Evolutionary conservation across 2,888 invertebrate genomes (phyloP).

Genomic region (Machimus rusticus): DNA sequence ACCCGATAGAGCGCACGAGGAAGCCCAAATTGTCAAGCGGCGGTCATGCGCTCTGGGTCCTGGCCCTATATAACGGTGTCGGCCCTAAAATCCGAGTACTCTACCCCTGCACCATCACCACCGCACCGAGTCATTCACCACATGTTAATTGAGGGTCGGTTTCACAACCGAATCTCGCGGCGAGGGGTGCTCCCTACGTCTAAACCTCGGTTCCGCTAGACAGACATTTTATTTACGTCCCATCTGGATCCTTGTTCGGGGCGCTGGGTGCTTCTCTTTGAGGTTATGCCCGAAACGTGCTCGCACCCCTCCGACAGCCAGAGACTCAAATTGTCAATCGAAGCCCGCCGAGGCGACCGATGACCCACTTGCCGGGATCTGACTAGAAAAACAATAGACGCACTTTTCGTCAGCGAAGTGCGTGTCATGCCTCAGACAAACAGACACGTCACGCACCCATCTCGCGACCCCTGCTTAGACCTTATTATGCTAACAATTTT

Average conservation of each 20-base stretch:
- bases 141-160: conserved; percentile 36
- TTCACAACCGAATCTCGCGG: conserved; percentile 8
- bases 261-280: background rate
- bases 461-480: no score
- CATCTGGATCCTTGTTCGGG: conserved; percentile 14
- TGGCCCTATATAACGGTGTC: background rate
- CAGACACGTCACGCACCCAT: background rate
- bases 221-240: conserved; percentile 40
- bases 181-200: conserved; percentile 1
- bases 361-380: background rate
- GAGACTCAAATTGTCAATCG: conserved; percentile 10
- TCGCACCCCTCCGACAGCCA: background rate
- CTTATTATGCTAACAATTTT: no score
- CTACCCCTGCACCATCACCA: conserved; percentile 11
- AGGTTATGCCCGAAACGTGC: conserved; percentile 32
- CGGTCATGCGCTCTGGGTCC: background rate
- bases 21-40: conserved; percentile 21
- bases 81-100: background rate
- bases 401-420: background rate
- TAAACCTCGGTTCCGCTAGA: conserved; percentile 35
- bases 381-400: background rate
- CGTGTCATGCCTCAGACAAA: background rate
- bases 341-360: background rate
- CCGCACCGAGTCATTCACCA: conserved; percentile 27
- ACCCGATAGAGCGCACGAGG: conserved; percentile 31